Conservation (phyloP, 64 coral and sea anemone species). For the Stichodactyla helianthus region DNA sequence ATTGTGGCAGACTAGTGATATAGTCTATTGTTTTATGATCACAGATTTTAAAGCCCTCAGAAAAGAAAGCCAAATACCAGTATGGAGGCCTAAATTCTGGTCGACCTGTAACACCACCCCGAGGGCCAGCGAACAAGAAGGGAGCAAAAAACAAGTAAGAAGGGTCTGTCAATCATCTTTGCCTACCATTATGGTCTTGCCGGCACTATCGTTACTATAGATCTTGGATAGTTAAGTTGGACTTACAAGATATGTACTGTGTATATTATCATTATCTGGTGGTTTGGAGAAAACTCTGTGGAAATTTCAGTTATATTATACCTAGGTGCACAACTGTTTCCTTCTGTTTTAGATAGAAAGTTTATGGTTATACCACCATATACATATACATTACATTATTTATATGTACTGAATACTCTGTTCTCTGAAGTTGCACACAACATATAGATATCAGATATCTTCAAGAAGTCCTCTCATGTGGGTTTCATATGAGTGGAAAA, state of each 20-base stretch:
- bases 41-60: constrained; percentile 96
- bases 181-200: background rate
- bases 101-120: constrained; percentile 89
- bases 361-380: background rate
- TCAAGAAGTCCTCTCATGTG: too few relatives aligned
- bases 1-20: too few relatives aligned
- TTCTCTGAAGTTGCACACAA: background rate
- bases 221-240: background rate
- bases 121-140: constrained; percentile 94
- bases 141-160: constrained; percentile 36
- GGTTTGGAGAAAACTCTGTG: background rate
- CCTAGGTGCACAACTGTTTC: background rate
- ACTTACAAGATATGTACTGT: background rate
- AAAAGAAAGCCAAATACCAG: constrained; percentile 99
- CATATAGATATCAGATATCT: background rate
- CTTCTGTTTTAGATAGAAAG: background rate
- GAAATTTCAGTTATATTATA: background rate
- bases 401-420: too few relatives aligned
- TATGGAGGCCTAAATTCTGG: constrained; percentile 98
- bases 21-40: background rate
- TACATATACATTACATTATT: background rate
- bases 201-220: background rate
- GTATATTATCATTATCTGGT: background rate
- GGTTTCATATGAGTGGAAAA: too few relatives aligned
- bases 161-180: background rate